Percentiles rank a stretch among this genome's conserved stretches.
Conservation (phyloP, 2,113 vertebrate genomes). For the Steatornis caripensis region DNA sequence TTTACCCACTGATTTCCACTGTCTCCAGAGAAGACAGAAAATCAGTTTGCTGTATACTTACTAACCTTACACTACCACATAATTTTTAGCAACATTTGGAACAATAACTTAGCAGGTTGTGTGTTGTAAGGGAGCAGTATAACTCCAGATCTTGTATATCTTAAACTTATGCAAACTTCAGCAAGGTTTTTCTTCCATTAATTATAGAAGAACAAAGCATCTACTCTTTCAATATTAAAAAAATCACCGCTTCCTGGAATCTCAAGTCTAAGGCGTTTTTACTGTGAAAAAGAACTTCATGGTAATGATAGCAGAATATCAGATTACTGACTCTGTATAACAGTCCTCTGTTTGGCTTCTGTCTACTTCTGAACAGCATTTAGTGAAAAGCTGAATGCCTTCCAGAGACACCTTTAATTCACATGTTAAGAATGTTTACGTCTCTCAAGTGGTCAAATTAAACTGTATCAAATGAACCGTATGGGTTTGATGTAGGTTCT, state of each 20-base stretch:
- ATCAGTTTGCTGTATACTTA: not conserved
- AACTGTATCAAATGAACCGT: slow-evolving; percentile 11
- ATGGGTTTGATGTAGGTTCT: slow-evolving; percentile 3
- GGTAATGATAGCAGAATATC: slow-evolving; percentile 44
- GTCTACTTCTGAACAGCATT: slow-evolving; percentile 18
- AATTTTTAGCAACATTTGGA: not conserved
- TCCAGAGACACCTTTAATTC: slow-evolving; percentile 49
- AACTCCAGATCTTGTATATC: not conserved
- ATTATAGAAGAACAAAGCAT: slow-evolving; percentile 16
- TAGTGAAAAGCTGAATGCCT: slow-evolving; percentile 14
- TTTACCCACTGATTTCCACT: not conserved
- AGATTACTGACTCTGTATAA: not conserved
- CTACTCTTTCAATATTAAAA: slow-evolving; percentile 13
- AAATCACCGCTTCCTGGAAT: slow-evolving; percentile 15
- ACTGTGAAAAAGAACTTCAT: slow-evolving; percentile 1
- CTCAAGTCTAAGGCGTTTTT: slow-evolving; percentile 10
- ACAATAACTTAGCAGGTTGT: not conserved
- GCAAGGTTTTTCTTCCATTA: not conserved
- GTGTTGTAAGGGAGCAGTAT: not conserved
- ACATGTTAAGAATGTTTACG: slow-evolving; percentile 36
- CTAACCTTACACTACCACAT: not conserved
- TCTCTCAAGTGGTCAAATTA: slow-evolving; percentile 59
- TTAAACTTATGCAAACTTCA: not conserved
- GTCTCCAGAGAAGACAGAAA: not conserved
- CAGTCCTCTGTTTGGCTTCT: slow-evolving; percentile 34